These are phyloP conservation scores for Eucera pruinosa DNA, from an alignment of 2,888 invertebrate genomes.

Conservation along the genomic window DNA sequence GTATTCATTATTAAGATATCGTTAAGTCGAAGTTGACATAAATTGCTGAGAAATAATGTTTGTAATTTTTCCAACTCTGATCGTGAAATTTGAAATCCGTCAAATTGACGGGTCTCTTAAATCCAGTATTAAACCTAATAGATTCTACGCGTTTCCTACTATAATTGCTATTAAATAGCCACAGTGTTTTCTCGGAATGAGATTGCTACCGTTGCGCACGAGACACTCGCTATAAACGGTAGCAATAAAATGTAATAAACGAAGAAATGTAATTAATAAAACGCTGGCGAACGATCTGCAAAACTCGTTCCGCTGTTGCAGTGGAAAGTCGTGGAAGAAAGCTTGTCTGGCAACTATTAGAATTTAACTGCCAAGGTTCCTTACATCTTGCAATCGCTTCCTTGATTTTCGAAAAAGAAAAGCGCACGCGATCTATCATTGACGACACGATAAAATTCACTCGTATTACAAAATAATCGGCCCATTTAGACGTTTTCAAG, in stretches of 20 bases:
- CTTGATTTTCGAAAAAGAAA: constrained; percentile 22
- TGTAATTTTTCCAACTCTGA: too few relatives aligned
- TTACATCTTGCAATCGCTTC: constrained; percentile 49
- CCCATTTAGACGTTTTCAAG: too few relatives aligned
- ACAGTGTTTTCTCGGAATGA: background rate
- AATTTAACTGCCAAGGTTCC: constrained; percentile 44
- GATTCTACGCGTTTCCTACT: too few relatives aligned
- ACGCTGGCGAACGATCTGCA: background rate
- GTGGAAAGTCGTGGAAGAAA: constrained; percentile 65
- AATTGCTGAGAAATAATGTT: too few relatives aligned
- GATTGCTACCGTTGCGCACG: background rate
- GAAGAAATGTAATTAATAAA: constrained; percentile 42
- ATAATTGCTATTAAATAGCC: background rate
- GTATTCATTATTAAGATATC: too few relatives aligned
- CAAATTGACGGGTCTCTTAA: too few relatives aligned
- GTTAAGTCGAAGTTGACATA: too few relatives aligned
- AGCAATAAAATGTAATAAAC: constrained; percentile 1
- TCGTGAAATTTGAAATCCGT: too few relatives aligned
- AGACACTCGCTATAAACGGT: background rate
- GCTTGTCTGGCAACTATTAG: constrained; percentile 43
- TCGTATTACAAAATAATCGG: too few relatives aligned
- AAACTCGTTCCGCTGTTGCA: constrained; percentile 43
- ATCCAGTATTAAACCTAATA: too few relatives aligned
- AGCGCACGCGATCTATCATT: background rate
- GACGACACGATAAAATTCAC: too few relatives aligned